phyloP scores from a whole-genome alignment of 2,888 invertebrate species.

The Lobophora halterata region DNA sequence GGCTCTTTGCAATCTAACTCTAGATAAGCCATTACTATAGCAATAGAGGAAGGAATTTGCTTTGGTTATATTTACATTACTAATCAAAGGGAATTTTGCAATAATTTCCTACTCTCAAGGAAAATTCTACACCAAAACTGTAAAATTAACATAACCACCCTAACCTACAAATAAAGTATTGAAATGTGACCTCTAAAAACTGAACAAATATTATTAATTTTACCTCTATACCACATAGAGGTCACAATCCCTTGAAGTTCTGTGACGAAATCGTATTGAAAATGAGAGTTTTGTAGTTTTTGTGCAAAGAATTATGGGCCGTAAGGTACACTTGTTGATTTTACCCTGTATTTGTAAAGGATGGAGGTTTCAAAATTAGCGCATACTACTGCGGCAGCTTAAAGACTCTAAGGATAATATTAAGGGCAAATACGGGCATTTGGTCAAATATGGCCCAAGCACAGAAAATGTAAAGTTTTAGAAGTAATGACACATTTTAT shows the following conservation, averaged over 20 bases:
- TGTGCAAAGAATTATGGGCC: slow-evolving; percentile 16
- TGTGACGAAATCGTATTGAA: not conserved
- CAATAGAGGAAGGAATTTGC: too few species aligned
- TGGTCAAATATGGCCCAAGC: slow-evolving; percentile 22
- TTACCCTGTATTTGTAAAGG: slow-evolving; percentile 62
- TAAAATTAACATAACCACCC: slow-evolving; percentile 47
- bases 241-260: slow-evolving; percentile 34
- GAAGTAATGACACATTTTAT: too few species aligned
- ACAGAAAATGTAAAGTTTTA: not conserved
- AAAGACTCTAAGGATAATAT: slow-evolving; percentile 54
- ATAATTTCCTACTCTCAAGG: too few species aligned
- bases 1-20: too few species aligned
- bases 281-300: not conserved
- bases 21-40: too few species aligned
- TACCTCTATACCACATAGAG: slow-evolving; percentile 38
- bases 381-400: slow-evolving; percentile 68
- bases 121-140: slow-evolving; percentile 26
- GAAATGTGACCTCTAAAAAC: slow-evolving; percentile 57
- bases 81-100: too few species aligned
- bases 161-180: slow-evolving; percentile 51
- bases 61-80: too few species aligned
- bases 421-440: slow-evolving; percentile 39
- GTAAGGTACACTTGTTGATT: slow-evolving; percentile 48
- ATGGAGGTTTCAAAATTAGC: slow-evolving; percentile 66
- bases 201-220: slow-evolving; percentile 54